These are phyloP conservation scores for Percopsis transmontana DNA, from an alignment of 2,113 vertebrate genomes.

Conservation along the genomic window DNA sequence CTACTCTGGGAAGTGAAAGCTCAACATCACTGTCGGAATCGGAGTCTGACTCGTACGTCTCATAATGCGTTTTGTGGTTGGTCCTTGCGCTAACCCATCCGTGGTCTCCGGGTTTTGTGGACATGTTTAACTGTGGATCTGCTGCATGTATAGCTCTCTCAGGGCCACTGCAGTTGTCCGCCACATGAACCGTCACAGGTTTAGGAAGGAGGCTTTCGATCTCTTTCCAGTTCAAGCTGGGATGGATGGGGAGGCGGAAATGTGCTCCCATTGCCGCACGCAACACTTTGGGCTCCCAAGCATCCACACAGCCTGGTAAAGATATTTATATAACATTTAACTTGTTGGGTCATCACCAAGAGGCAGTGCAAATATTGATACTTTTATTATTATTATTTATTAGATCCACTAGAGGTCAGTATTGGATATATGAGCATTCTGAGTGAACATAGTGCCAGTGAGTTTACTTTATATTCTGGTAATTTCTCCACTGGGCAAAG, in stretches of 20 bases:
- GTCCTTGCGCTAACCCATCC: slow-evolving; percentile 68
- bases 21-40: slow-evolving; percentile 33
- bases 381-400: no score
- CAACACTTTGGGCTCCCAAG: slow-evolving; percentile 95
- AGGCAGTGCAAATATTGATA: no score
- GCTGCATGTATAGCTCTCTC: slow-evolving; percentile 6
- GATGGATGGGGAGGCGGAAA: slow-evolving; percentile 87
- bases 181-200: slow-evolving; percentile 76
- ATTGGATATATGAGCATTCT: no score
- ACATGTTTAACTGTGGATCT: background rate
- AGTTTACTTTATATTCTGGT: no score
- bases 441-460: no score
- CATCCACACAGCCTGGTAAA: slow-evolving; percentile 89
- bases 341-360: no score
- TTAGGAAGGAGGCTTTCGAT: slow-evolving; percentile 78
- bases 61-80: slow-evolving; percentile 17
- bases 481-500: no score
- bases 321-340: background rate
- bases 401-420: no score
- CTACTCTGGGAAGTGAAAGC: slow-evolving; percentile 64
- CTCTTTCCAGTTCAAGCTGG: slow-evolving; percentile 81
- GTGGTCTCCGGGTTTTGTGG: slow-evolving; percentile 55
- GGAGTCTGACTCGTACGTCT: slow-evolving; percentile 54
- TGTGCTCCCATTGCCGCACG: slow-evolving; percentile 95
- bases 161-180: slow-evolving; percentile 70